Evolutionary conservation across 2,113 vertebrate species (phyloP).

Genomic region (Rhinoptilus africanus): DNA sequence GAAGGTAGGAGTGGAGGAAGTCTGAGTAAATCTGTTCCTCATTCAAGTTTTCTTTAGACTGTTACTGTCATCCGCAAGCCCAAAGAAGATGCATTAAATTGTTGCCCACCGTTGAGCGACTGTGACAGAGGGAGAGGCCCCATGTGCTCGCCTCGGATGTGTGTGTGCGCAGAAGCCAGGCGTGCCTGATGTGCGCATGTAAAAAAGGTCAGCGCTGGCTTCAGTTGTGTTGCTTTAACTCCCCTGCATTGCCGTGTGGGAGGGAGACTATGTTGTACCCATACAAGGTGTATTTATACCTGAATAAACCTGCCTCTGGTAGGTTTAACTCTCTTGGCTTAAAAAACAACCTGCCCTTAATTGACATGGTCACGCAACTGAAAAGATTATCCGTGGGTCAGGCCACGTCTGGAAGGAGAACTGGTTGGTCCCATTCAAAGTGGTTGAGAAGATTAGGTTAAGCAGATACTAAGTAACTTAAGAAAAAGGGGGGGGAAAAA

Average conservation of each 20-base stretch:
- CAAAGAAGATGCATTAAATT: not conserved
- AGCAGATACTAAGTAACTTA: not conserved
- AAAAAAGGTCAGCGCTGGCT: not conserved
- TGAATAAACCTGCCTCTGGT: not conserved
- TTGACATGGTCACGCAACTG: not conserved
- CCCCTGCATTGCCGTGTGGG: not conserved
- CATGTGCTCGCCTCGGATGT: fast-evolving
- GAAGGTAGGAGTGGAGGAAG: slow-evolving; percentile 48
- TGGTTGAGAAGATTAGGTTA: not conserved
- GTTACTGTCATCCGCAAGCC: not conserved
- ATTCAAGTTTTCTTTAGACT: not conserved
- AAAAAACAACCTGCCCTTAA: not conserved
- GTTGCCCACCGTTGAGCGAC: not conserved
- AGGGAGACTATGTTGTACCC: not conserved
- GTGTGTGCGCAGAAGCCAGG: not conserved
- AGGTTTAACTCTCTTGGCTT: not conserved
- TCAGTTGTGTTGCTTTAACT: not conserved
- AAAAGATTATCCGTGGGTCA: not conserved
- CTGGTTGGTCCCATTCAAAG: not conserved
- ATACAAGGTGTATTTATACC: not conserved
- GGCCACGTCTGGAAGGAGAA: not conserved
- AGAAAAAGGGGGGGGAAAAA: not conserved
- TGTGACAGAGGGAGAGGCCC: not conserved
- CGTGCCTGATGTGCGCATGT: fast-evolving
- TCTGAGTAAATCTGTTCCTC: not conserved